phyloP scores from a whole-genome alignment of 1,140 invertebrate species.

The Drosophila lacertosa region DNA sequence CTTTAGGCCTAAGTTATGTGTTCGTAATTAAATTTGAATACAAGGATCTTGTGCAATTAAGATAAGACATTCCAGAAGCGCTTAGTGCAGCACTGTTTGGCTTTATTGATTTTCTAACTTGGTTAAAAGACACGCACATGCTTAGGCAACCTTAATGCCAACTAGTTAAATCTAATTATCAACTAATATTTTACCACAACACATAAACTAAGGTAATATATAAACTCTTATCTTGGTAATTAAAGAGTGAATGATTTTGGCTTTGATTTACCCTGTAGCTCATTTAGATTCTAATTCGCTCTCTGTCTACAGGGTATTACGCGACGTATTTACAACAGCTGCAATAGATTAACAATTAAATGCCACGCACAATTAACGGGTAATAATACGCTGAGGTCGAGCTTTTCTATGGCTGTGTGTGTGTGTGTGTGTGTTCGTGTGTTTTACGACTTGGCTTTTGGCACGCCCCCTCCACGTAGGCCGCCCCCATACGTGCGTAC shows the following conservation, averaged over 20 bases:
- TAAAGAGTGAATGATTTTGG: slow-evolving; percentile 12
- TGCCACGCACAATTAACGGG: slow-evolving; percentile 74
- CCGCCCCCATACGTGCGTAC: slow-evolving; percentile 12
- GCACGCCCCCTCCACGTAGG: slow-evolving; percentile 37
- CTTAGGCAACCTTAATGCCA: slow-evolving; percentile 32
- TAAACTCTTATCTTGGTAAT: slow-evolving; percentile 36
- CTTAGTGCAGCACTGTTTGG: neutral
- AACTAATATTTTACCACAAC: slow-evolving; percentile 25
- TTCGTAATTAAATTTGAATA: neutral
- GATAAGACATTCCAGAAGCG: slow-evolving; percentile 26
- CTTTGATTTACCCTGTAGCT: too few species aligned
- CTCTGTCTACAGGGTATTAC: neutral
- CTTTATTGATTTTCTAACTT: slow-evolving; percentile 61
- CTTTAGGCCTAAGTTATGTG: too few species aligned
- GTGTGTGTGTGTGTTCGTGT: slow-evolving; percentile 25
- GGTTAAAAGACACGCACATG: slow-evolving; percentile 16
- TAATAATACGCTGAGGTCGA: slow-evolving; percentile 58
- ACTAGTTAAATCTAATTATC: slow-evolving; percentile 59
- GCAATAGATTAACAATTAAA: slow-evolving; percentile 78
- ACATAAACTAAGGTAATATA: slow-evolving; percentile 42
- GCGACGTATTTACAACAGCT: slow-evolving; percentile 4
- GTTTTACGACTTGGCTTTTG: slow-evolving; percentile 58
- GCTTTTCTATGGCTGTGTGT: slow-evolving; percentile 7
- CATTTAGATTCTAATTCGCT: neutral
- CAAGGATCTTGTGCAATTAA: slow-evolving; percentile 9